Conservation (phyloP, 2,888 invertebrate species). For the Folsomia candida region DNA sequence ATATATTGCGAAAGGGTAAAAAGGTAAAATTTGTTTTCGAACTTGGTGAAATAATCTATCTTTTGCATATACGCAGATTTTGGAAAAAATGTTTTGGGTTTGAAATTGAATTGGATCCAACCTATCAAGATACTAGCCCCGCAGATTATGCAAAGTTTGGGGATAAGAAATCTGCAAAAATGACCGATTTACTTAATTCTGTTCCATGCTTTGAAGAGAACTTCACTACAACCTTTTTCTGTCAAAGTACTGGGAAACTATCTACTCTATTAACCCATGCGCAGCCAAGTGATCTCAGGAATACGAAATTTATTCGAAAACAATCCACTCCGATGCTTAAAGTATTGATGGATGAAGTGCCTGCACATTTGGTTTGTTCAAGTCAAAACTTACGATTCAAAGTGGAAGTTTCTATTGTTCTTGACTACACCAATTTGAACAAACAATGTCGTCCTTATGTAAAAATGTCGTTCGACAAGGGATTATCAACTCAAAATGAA, state of each 20-base stretch:
- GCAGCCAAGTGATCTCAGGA: constrained; percentile 1
- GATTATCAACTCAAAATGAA: neutral
- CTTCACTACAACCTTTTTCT: constrained; percentile 1
- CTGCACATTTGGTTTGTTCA: neutral
- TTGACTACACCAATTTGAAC: constrained; percentile 6
- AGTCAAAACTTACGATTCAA: constrained; percentile 4
- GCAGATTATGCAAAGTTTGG: constrained; percentile 12
- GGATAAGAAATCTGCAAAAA: neutral
- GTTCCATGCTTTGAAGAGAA: constrained; percentile 12
- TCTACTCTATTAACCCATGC: neutral
- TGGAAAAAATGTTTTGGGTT: constrained; percentile 14
- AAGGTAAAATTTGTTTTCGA: neutral
- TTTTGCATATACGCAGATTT: too few species aligned
- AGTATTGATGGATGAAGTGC: constrained; percentile 1
- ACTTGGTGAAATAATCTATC: neutral
- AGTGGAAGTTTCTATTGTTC: neutral
- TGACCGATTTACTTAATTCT: neutral
- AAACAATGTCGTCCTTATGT: neutral
- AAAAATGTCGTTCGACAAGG: constrained; percentile 4
- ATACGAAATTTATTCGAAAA: constrained; percentile 6
- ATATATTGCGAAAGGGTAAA: too few species aligned
- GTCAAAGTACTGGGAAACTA: neutral
- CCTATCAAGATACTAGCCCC: constrained; percentile 2
- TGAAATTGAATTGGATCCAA: constrained; percentile 5
- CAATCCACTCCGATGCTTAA: neutral